Conservation (phyloP, 2,888 invertebrate genomes). For the Entomobrya multifasciata region DNA sequence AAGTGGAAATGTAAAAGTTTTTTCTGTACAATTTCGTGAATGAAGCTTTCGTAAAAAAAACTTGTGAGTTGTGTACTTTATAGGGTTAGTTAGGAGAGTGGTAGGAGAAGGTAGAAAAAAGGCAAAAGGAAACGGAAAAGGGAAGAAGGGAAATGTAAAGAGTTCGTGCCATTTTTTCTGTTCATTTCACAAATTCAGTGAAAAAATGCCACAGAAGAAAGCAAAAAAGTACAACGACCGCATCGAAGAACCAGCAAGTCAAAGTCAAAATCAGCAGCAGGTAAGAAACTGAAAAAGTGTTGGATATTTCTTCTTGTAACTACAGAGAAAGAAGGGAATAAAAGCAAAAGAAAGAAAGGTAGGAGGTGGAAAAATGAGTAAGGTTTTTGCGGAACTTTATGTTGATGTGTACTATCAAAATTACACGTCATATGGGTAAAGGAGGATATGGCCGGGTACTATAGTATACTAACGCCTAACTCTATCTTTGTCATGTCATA, state of each 20-base stretch:
- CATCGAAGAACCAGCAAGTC: neutral
- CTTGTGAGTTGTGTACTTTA: neutral
- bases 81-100: conserved; percentile 20
- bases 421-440: no score
- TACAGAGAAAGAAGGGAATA: no score
- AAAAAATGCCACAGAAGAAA: neutral
- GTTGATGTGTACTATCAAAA: no score
- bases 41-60: conserved; percentile 25
- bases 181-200: conserved; percentile 55
- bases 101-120: conserved; percentile 30
- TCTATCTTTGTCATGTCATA: no score
- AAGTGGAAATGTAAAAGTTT: conserved; percentile 63
- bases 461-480: no score
- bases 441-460: no score
- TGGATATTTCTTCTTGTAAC: conserved; percentile 11
- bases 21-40: conserved; percentile 48
- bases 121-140: conserved; percentile 31
- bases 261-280: neutral
- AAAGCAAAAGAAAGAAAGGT: no score
- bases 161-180: conserved; percentile 60
- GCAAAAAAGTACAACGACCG: conserved; percentile 2
- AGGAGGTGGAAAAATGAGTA: no score
- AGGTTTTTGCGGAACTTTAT: no score
- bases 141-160: conserved; percentile 54
- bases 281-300: neutral